Conservation (phyloP, 2,113 vertebrate species). For the Silurus asotus region DNA sequence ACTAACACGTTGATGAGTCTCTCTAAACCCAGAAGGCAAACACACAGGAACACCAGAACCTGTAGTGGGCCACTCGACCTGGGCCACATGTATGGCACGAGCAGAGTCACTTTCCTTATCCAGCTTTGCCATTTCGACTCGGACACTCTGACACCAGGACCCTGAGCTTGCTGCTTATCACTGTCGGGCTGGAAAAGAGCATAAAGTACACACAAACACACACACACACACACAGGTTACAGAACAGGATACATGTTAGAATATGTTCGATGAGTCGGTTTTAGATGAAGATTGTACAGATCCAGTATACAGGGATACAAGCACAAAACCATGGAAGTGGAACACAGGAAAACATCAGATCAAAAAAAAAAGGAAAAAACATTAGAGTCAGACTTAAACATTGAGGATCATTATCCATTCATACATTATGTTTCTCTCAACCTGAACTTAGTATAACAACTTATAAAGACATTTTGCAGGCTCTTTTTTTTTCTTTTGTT, state of each 20-base stretch:
- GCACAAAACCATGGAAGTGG: not conserved
- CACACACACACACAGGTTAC: not conserved
- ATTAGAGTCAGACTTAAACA: too few relatives aligned
- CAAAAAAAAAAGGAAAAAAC: not conserved
- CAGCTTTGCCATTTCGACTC: conserved; percentile 78
- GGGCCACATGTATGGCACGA: conserved; percentile 85
- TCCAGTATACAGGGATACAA: not conserved
- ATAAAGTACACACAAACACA: not conserved
- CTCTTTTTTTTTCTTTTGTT: not conserved
- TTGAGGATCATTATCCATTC: too few relatives aligned
- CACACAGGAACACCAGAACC: conserved; percentile 80
- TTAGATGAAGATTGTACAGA: not conserved
- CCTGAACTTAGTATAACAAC: too few relatives aligned
- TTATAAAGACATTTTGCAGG: too few relatives aligned
- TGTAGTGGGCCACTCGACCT: conserved; percentile 74
- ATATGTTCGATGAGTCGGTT: not conserved
- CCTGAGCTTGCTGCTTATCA: conserved; percentile 15
- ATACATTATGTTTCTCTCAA: too few relatives aligned
- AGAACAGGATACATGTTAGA: not conserved
- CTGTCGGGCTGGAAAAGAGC: conserved; percentile 16
- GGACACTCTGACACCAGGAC: conserved; percentile 31
- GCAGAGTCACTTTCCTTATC: conserved; percentile 75
- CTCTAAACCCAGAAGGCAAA: conserved; percentile 79
- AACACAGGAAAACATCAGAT: not conserved
- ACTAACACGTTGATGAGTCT: conserved; percentile 85